phyloP scores from a whole-genome alignment of 2,888 invertebrate genomes.

The Leptopilina syphax region DNA sequence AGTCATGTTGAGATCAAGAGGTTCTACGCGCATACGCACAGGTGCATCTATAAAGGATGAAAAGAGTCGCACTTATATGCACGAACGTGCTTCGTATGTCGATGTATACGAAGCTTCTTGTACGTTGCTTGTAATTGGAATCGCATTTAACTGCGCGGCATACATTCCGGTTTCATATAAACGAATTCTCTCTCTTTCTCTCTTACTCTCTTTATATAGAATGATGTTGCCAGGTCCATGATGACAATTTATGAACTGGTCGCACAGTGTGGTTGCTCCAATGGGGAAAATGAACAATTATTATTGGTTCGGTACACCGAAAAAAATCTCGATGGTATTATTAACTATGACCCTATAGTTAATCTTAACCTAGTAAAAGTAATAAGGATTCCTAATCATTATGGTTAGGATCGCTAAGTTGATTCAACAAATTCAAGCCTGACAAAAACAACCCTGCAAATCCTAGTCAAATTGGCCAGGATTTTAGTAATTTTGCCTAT shows the following conservation, averaged over 20 bases:
- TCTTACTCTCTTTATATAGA: slow-evolving; percentile 6
- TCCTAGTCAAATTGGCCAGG: too few species aligned
- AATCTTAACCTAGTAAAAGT: too few species aligned
- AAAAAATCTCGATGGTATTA: too few species aligned
- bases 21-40: slow-evolving; percentile 37
- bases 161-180: slow-evolving; percentile 31
- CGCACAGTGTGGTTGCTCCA: neutral
- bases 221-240: slow-evolving; percentile 6
- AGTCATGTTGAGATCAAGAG: slow-evolving; percentile 32
- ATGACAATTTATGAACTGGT: slow-evolving; percentile 33
- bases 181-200: slow-evolving; percentile 9
- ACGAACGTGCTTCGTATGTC: slow-evolving; percentile 35
- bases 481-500: too few species aligned
- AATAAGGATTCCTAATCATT: too few species aligned
- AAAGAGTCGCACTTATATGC: slow-evolving; percentile 37
- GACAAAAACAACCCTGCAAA: too few species aligned
- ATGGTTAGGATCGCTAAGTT: too few species aligned
- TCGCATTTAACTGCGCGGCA: slow-evolving; percentile 28
- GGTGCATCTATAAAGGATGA: slow-evolving; percentile 30
- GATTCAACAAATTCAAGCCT: too few species aligned
- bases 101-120: slow-evolving; percentile 31
- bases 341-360: too few species aligned
- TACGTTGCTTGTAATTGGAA: slow-evolving; percentile 36
- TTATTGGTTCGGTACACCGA: too few species aligned
- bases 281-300: too few species aligned